These are phyloP conservation scores for Toxotes chatareus DNA, from an alignment of 2,113 vertebrate genomes.

Conservation along the genomic window DNA sequence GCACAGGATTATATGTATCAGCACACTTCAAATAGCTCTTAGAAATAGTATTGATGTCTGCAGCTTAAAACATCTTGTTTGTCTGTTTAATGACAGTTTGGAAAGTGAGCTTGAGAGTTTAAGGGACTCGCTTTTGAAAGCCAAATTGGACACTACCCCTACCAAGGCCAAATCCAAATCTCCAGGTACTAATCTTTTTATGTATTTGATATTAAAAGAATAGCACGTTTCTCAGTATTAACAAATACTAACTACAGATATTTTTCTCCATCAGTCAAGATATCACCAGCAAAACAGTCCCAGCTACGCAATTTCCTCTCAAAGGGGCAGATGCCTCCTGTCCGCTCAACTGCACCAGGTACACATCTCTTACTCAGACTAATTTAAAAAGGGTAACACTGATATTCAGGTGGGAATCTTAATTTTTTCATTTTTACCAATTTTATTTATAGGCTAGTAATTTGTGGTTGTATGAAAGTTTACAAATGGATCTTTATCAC, in stretches of 20 bases:
- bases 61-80: not conserved
- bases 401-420: not conserved
- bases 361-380: conserved; percentile 39
- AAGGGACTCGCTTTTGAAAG: conserved; percentile 88
- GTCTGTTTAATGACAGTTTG: conserved; percentile 81
- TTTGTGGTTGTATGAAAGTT: conserved; percentile 2
- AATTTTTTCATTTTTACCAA: not conserved
- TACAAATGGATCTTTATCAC: not conserved
- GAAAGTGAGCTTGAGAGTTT: conserved; percentile 93
- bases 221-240: not conserved
- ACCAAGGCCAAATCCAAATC: conserved; percentile 81
- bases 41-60: not conserved
- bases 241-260: not conserved
- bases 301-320: conserved; percentile 96
- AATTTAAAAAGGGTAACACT: not conserved
- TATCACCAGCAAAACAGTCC: conserved; percentile 90
- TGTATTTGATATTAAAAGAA: not conserved
- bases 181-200: conserved; percentile 82
- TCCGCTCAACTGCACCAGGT: conserved; percentile 97
- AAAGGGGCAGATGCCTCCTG: conserved; percentile 93
- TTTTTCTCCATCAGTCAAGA: conserved; percentile 84
- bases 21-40: not conserved
- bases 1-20: not conserved
- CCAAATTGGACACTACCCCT: conserved; percentile 85
- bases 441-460: not conserved